Evolutionary conservation across 2,113 vertebrate genomes (phyloP), one percentile per base, ranked within the genome.

Genomic region (Mus spicilegus): DNA sequence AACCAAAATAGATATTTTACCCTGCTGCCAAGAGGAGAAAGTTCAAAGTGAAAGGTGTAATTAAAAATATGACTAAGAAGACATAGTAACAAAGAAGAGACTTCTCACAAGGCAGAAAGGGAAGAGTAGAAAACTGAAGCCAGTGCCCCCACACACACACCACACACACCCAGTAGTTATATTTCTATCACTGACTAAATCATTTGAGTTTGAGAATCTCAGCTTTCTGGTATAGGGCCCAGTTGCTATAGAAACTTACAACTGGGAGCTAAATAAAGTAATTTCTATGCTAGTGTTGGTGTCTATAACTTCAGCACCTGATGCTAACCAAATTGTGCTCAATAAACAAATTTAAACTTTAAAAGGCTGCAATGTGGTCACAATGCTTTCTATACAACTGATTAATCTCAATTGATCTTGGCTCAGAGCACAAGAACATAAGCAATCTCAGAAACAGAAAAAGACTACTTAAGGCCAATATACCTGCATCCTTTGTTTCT

Each of bases 161-260:
- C 58, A 5, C 61, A 63, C 17, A 19, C 19, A 8, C 17, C 7
- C n/a, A 98, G 97, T 97, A 94, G 97, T 39, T 86, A 89, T 95
- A 96, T 95, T 98, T 97, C 96, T 97, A 96, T 94, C 56, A 96
- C 94, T 97, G 96, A 72, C 95, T 97, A 96, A 96, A 96, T 97
- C 63, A 97, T 96, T 97, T 86, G 76, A 97, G 97, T 95, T 97
- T 85, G 85, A 98, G 93, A 98, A 98, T 98, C 97, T 98, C 98
- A 88, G 96, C 91, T 98, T 98, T 97, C 97, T 98, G 95, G 97
- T 98, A 97, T 87, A 98, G 97, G 94, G 98, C 96, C 80, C 97
- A 98, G 98, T 99, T 99, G 98, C 98, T 98, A 98, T 99, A 99
- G 98, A 98, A 99, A 98, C 98, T 98, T 98, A 98, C 98, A 98